A percentile compares a stretch with the other conserved stretches of the same genome.
Evolutionary conservation across 2,113 vertebrate species (phyloP).

Genomic region (Archilochus colubris): DNA sequence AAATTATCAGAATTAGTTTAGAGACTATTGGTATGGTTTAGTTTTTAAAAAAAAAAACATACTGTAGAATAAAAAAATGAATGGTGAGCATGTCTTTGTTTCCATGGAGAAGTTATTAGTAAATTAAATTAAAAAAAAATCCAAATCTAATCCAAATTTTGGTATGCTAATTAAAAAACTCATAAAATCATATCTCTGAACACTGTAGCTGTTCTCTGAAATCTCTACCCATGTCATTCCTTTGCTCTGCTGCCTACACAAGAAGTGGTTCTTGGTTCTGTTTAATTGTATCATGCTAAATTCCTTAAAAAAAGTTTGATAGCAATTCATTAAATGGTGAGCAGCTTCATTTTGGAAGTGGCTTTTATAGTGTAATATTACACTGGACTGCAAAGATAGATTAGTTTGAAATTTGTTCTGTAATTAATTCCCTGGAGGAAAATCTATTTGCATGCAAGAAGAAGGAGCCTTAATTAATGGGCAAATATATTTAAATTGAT

Average conservation of each 20-base stretch:
- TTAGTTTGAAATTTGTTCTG: constrained; percentile 51
- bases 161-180: background rate
- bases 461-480: constrained; percentile 48
- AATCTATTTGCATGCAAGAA: constrained; percentile 54
- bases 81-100: background rate
- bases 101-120: background rate
- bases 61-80: background rate
- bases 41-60: background rate
- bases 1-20: background rate
- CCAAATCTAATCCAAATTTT: background rate
- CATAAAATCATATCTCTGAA: background rate
- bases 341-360: background rate
- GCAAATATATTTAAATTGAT: constrained; percentile 62
- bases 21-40: background rate
- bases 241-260: no score
- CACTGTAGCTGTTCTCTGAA: background rate
- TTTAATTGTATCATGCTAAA: background rate
- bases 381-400: constrained; percentile 50
- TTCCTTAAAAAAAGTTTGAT: background rate
- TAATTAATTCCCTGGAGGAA: constrained; percentile 63
- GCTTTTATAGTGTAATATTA: background rate
- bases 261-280: background rate
- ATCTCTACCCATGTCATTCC: background rate
- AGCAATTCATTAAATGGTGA: background rate
- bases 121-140: background rate